Evolutionary conservation across 2,113 vertebrate genomes (phyloP), one percentile per base, ranked within the genome.

Genomic region (Myotis yumanensis): DNA sequence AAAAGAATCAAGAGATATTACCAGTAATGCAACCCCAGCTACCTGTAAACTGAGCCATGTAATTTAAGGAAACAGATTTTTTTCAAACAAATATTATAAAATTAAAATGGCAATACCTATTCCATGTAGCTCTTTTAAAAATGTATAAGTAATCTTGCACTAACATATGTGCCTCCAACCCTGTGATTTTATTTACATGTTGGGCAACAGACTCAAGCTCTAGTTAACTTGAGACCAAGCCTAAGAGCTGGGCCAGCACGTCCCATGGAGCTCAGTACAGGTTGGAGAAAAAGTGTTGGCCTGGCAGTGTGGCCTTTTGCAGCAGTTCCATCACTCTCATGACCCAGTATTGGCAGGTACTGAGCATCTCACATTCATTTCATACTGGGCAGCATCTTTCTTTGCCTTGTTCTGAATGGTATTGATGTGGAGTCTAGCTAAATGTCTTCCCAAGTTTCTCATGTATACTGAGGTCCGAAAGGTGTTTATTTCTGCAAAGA

Each of bases 181-280:
- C 68, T 57, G 59, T 22, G 77, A 37, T 90, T 86, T 87, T 68
- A 43, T 86, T 37, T 93, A 4, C 9, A 11, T 4, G 20, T 22
- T 32, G 25, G 43, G 16, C 73, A 54, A 2, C 23, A 59, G 77
- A 59, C n/a, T 51, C 3, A 12, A 37, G n/a, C 73, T 64, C 6
- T 17, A 32, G 14, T 23, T 66, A 80, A 79, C 37, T 37, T n/a
- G 62, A 93, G 48, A 80, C 46, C 1, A 1, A 32, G 81, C 25
- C 3, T 64, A 30, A 4, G 22, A 54, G 75, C 68, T 32, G 54
- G 40, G 4, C 69, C 16, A 2, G 6, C 40, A 4, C n/a, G 0
- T 1, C 0, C 8, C 35, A 20, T 10, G 4, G n/a, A 23, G 54
- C 20, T 7, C 23, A 1, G 37, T 0, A 5, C 59, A 23, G n/a